Percentiles rank a stretch among this genome's conserved stretches.
These are phyloP conservation scores for Oxyura jamaicensis DNA, from an alignment of 2,113 vertebrate species.

Conservation along the genomic window DNA sequence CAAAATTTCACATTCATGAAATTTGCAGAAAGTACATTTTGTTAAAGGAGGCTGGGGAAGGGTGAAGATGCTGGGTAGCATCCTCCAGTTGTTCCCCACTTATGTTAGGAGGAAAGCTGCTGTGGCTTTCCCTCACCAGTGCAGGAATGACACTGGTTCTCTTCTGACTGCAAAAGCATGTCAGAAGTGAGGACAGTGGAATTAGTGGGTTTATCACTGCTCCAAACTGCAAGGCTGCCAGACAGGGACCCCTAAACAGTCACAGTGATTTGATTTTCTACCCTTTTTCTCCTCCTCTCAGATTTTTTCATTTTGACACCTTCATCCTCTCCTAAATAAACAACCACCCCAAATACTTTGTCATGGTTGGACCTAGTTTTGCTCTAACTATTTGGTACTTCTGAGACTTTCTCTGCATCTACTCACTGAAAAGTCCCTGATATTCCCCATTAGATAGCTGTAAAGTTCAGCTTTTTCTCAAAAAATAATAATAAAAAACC, in stretches of 20 bases:
- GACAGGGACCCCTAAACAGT: neutral
- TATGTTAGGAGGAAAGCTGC: neutral
- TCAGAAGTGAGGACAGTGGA: accelerated
- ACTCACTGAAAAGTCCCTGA: neutral
- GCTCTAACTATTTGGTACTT: neutral
- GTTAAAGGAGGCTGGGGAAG: neutral
- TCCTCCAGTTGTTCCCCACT: neutral
- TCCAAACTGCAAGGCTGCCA: neutral
- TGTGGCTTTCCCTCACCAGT: accelerated
- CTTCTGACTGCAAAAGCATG: neutral
- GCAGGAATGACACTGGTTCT: neutral
- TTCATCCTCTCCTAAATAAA: neutral
- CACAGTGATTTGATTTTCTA: neutral
- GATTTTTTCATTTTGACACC: neutral
- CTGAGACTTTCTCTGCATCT: neutral
- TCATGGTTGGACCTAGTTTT: neutral
- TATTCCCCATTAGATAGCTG: neutral
- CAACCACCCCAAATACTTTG: neutral
- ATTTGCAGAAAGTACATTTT: neutral
- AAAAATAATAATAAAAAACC: no score
- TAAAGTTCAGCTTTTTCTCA: neutral
- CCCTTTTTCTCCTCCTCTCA: accelerated
- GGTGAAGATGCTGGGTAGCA: neutral
- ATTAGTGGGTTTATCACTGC: accelerated
- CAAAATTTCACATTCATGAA: neutral